These are phyloP conservation scores for Aurelia aurita DNA, from an alignment of 30 jellyfish, hydroid and myxozoan species.

Conservation along the genomic window DNA sequence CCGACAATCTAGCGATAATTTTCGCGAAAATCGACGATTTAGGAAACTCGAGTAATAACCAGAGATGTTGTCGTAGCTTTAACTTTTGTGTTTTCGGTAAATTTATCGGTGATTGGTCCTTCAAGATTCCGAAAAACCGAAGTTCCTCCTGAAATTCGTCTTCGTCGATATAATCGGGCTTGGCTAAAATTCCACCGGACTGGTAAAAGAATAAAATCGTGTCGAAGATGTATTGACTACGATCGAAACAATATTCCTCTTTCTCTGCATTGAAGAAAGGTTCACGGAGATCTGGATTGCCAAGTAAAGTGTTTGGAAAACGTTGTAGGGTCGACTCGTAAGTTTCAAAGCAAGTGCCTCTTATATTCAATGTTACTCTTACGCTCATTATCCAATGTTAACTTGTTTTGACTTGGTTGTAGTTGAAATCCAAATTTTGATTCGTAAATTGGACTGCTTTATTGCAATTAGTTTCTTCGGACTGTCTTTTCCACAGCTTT, in stretches of 20 bases:
- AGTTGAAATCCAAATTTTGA: too few species aligned
- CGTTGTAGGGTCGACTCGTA: slow-evolving; percentile 61
- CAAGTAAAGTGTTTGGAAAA: slow-evolving; percentile 75
- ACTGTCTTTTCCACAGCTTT: too few species aligned
- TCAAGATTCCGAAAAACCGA: slow-evolving; percentile 71
- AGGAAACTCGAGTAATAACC: slow-evolving; percentile 48
- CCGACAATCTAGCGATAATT: slow-evolving; percentile 46
- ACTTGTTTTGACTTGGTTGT: too few species aligned
- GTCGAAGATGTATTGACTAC: slow-evolving; percentile 66
- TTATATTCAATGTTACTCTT: slow-evolving; percentile 23
- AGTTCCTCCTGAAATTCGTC: slow-evolving; percentile 68
- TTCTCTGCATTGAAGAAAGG: slow-evolving; percentile 45
- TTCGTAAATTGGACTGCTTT: too few species aligned
- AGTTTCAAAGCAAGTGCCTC: slow-evolving; percentile 72
- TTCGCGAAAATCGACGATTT: slow-evolving; percentile 34
- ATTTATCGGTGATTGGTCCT: slow-evolving; percentile 2
- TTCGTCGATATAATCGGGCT: slow-evolving; percentile 58
- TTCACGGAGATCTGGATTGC: slow-evolving; percentile 38
- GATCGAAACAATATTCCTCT: slow-evolving; percentile 37
- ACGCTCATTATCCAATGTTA: too few species aligned
- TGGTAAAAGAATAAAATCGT: slow-evolving; percentile 72
- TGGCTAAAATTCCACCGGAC: slow-evolving; percentile 73
- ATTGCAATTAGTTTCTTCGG: too few species aligned
- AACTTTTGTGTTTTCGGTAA: not conserved
- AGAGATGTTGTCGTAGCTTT: not conserved